These are phyloP conservation scores for Sinohyriopsis cumingii DNA, from an alignment of 2,888 invertebrate species.

Conservation along the genomic window DNA sequence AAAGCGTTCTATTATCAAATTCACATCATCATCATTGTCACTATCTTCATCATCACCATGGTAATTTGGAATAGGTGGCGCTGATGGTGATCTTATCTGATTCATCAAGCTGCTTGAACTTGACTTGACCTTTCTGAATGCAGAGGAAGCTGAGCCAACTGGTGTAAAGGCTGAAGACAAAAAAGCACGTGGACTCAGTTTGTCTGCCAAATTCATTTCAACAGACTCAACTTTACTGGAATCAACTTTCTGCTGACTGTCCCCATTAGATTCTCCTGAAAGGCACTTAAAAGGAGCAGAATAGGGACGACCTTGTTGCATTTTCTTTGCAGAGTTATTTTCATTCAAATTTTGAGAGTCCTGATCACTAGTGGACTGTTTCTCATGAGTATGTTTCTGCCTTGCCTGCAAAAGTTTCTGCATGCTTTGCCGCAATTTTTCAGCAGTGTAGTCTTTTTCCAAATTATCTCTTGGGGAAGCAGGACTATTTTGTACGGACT, in stretches of 20 bases:
- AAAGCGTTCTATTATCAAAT: slow-evolving; percentile 31
- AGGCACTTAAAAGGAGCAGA: slow-evolving; percentile 54
- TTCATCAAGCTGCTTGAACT: slow-evolving; percentile 16
- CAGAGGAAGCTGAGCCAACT: slow-evolving; percentile 31
- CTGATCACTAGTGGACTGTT: slow-evolving; percentile 56
- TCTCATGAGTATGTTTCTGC: slow-evolving; percentile 40
- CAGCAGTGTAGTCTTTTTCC: slow-evolving; percentile 61
- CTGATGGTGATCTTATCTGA: slow-evolving; percentile 58
- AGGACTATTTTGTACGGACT: slow-evolving; percentile 69
- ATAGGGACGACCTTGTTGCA: slow-evolving; percentile 31
- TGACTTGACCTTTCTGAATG: slow-evolving; percentile 32
- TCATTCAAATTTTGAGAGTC: slow-evolving; percentile 47
- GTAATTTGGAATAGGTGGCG: slow-evolving; percentile 56
- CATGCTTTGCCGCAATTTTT: slow-evolving; percentile 67
- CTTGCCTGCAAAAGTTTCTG: slow-evolving; percentile 62
- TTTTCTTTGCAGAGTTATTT: background rate
- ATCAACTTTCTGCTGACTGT: slow-evolving; percentile 24
- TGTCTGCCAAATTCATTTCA: slow-evolving; percentile 42
- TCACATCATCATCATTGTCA: slow-evolving; percentile 40
- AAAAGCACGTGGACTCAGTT: slow-evolving; percentile 60
- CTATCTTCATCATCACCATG: slow-evolving; percentile 53
- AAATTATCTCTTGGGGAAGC: slow-evolving; percentile 49
- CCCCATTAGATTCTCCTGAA: slow-evolving; percentile 22
- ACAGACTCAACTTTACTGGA: slow-evolving; percentile 42
- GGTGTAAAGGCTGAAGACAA: slow-evolving; percentile 48